These are phyloP conservation scores for Stenichneumon culpator DNA, from an alignment of 2,888 invertebrate species.

Conservation along the genomic window DNA sequence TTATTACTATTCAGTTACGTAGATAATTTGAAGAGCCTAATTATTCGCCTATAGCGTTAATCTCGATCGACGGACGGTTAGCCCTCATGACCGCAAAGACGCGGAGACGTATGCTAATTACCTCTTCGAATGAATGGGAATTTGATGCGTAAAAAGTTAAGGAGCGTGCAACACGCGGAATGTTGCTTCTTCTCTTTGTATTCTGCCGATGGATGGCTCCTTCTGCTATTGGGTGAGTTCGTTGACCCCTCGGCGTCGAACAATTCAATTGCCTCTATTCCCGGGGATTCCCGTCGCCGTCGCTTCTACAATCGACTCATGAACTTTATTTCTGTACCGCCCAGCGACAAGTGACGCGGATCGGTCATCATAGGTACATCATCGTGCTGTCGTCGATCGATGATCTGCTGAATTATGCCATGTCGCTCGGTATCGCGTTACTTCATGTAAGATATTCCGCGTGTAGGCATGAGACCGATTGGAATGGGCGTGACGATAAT, in stretches of 20 bases:
- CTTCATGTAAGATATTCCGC: not conserved
- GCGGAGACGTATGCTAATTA: slow-evolving; percentile 18
- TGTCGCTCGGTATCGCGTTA: not conserved
- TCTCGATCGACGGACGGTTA: slow-evolving; percentile 9
- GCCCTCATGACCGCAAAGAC: not conserved
- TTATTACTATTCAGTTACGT: slow-evolving; percentile 34
- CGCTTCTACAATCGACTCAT: not conserved
- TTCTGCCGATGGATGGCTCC: not conserved
- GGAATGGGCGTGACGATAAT: not conserved
- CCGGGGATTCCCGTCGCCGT: not conserved
- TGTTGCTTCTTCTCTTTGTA: not conserved
- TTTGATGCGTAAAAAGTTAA: not conserved
- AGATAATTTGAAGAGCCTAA: slow-evolving; percentile 28
- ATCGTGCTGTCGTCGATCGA: not conserved
- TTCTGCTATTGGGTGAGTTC: not conserved
- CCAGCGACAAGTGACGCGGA: not conserved
- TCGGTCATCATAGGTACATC: not conserved
- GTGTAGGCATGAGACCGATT: not conserved
- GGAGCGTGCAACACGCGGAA: not conserved
- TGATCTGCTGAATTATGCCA: slow-evolving; percentile 8
- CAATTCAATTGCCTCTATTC: slow-evolving; percentile 13
- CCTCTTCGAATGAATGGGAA: slow-evolving; percentile 2
- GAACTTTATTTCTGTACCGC: not conserved
- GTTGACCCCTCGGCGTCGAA: not conserved
- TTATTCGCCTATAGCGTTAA: slow-evolving; percentile 39